phyloP scores from a whole-genome alignment of 2,888 invertebrate genomes.

The Biston stratarius region DNA sequence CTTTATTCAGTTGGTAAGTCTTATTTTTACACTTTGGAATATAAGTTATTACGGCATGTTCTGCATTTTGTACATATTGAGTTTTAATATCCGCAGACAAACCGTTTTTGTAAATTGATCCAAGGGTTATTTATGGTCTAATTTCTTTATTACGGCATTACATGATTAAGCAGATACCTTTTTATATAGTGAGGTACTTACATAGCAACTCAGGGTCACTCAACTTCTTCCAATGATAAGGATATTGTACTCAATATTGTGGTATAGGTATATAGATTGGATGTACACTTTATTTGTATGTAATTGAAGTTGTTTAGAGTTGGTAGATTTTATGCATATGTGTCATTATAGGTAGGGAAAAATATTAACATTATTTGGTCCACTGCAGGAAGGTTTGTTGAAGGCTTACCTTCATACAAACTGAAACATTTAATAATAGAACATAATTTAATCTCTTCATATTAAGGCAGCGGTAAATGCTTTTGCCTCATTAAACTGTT shows the following conservation, averaged over 20 bases:
- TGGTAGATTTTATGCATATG: not conserved
- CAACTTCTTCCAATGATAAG: slow-evolving; percentile 1
- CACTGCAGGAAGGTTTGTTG: too few relatives aligned
- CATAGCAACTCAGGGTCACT: not conserved
- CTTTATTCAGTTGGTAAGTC: slow-evolving; percentile 8
- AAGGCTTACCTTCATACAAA: too few relatives aligned
- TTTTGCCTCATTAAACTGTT: too few relatives aligned
- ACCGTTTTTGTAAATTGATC: too few relatives aligned
- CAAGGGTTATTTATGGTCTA: not conserved
- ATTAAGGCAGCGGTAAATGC: too few relatives aligned
- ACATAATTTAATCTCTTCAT: too few relatives aligned
- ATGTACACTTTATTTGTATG: not conserved
- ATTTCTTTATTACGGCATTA: not conserved
- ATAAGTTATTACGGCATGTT: too few relatives aligned
- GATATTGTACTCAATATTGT: not conserved
- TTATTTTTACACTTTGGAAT: not conserved
- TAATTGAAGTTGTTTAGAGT: not conserved
- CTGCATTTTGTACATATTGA: not conserved
- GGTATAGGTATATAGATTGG: not conserved
- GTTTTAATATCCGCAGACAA: not conserved
- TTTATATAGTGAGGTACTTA: not conserved
- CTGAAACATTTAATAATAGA: too few relatives aligned
- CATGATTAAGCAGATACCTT: not conserved
- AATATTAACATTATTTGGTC: too few relatives aligned
- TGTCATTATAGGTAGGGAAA: too few relatives aligned